These are phyloP conservation scores for Corvus moneduloides DNA, from an alignment of 2,113 vertebrate species.

Conservation along the genomic window DNA sequence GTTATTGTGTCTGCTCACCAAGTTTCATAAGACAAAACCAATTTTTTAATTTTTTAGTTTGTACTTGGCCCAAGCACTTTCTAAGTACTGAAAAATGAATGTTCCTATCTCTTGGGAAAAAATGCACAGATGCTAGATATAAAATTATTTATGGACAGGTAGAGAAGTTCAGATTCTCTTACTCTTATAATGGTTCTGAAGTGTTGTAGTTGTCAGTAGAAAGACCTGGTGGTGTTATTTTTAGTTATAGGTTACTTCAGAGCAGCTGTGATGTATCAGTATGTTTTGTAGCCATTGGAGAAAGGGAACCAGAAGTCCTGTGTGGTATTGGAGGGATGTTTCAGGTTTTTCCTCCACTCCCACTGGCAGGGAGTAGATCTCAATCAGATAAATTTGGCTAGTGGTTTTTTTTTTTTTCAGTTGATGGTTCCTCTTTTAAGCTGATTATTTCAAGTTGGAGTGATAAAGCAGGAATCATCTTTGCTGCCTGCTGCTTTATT, in stretches of 20 bases:
- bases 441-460: slow-evolving; percentile 11
- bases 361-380: neutral
- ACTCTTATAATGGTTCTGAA: neutral
- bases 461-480: neutral
- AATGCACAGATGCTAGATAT: neutral
- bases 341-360: neutral
- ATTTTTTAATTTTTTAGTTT: neutral
- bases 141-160: slow-evolving; percentile 23
- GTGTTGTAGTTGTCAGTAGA: neutral
- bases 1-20: neutral
- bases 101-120: neutral
- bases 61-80: neutral
- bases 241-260: neutral
- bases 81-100: neutral
- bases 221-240: neutral
- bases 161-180: slow-evolving; percentile 19
- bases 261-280: neutral
- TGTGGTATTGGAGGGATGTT: neutral
- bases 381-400: neutral
- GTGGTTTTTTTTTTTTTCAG: neutral
- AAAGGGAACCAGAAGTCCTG: neutral
- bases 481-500: slow-evolving; percentile 7
- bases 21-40: neutral
- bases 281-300: neutral
- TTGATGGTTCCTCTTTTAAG: neutral